Evolutionary conservation across 2,888 invertebrate species (phyloP), one percentile per base, ranked within the genome.

Genomic region (Seladonia tumulorum): DNA sequence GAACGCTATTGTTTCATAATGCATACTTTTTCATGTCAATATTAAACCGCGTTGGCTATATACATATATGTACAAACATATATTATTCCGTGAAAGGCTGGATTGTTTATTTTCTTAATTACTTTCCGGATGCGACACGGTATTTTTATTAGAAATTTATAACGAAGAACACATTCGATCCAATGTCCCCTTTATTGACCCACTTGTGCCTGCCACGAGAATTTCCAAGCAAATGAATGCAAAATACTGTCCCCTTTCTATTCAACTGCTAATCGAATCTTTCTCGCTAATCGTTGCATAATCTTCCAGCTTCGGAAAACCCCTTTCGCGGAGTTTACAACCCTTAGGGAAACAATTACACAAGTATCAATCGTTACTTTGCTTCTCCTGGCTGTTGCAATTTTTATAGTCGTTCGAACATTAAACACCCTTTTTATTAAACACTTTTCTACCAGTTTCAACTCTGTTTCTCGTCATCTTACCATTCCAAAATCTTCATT

Each of bases 191-290:
- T 66, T 66, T 35, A 66, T 66, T 66, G 66, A 66, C 66, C 66
- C 66, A 66, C 35, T 66, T 66, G 66, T 35, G 66, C 35, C 66
- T 8, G 66, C 35, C 29, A 66, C 66, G 66, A 66, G 35, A 66
- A 66, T 66, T 35, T 66, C 66, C 35, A 18, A 66, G 14, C 45
- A 47, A 72, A 47, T 72, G n/a, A n/a, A 72, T 25, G 10, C n/a
- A 72, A 72, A 72, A 72, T 25, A 72, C 25, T 16, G 45, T 5
- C 29, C 72, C 25, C 45, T 49, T 45, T 25, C 25, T 25, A 49
- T 39, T 42, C 66, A 66, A 66, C 66, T 18, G 29, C 66, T 66
- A 66, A 66, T 66, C 29, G 66, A 66, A 66, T 66, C 35, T 29
- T 35, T 35, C 66, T 29, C 25, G 60, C 60, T 63, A 63, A 63